These are phyloP conservation scores for Busseola fusca DNA, from an alignment of 2,888 invertebrate species.

Conservation along the genomic window DNA sequence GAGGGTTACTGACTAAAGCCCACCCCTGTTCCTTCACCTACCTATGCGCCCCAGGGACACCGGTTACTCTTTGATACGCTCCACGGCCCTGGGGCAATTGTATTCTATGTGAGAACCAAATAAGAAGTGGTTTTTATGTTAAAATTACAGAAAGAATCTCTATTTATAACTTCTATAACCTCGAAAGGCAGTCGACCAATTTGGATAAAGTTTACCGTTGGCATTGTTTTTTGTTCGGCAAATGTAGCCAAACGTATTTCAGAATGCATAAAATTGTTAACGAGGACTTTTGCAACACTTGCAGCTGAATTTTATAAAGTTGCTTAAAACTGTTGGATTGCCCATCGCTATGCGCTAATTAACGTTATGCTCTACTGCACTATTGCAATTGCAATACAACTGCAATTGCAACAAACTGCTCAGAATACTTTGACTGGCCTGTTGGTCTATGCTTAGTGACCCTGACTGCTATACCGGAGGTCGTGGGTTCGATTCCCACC, in stretches of 20 bases:
- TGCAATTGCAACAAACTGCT: background rate
- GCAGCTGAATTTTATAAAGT: slow-evolving; percentile 12
- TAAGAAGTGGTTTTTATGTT: slow-evolving; percentile 6
- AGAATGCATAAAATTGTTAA: slow-evolving; percentile 31
- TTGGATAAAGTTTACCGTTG: slow-evolving; percentile 51
- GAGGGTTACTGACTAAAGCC: too few relatives aligned
- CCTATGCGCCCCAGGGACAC: too few relatives aligned
- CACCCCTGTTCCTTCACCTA: too few relatives aligned
- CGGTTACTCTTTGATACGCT: too few relatives aligned
- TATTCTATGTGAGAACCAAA: slow-evolving; percentile 45
- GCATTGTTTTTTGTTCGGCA: slow-evolving; percentile 31
- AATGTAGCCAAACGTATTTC: slow-evolving; percentile 35
- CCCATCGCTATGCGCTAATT: slow-evolving; percentile 1
- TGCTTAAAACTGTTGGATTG: slow-evolving; percentile 1
- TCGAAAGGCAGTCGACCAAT: slow-evolving; percentile 49
- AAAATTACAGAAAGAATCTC: slow-evolving; percentile 20
- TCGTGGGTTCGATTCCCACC: too few relatives aligned
- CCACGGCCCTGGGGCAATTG: too few relatives aligned
- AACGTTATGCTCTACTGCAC: slow-evolving; percentile 11
- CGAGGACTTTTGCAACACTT: slow-evolving; percentile 22
- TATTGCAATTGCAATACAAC: background rate
- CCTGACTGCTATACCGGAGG: too few relatives aligned
- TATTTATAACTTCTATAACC: slow-evolving; percentile 46
- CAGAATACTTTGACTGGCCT: too few relatives aligned
- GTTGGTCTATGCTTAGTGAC: too few relatives aligned